Conservation (phyloP, 2,888 invertebrate genomes). For the Aquatica leii region DNA sequence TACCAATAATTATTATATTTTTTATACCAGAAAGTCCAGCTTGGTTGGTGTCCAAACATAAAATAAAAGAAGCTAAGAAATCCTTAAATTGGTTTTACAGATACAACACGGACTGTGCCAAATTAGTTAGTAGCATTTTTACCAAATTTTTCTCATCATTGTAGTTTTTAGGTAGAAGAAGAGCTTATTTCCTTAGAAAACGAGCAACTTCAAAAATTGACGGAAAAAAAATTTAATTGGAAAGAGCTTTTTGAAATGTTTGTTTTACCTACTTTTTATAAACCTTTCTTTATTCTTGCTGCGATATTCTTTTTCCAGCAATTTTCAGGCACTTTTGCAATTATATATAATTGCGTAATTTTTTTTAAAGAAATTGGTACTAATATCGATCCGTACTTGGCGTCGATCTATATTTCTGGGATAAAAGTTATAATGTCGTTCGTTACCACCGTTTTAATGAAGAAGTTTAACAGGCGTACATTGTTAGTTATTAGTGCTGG, state of each 20-base stretch:
- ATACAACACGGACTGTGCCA: conserved; percentile 58
- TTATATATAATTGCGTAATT: conserved; percentile 68
- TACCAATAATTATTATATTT: conserved; percentile 61
- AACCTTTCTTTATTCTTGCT: conserved; percentile 65
- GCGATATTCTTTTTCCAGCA: conserved; percentile 69
- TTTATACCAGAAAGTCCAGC: conserved; percentile 65
- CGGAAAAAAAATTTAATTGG: conserved; percentile 51
- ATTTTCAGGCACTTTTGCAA: conserved; percentile 69
- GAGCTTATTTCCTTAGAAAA: conserved; percentile 63
- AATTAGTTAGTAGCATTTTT: no score
- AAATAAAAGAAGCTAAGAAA: conserved; percentile 64
- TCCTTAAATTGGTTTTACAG: conserved; percentile 58
- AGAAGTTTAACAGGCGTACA: no score
- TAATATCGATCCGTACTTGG: no score
- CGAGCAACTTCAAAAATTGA: conserved; percentile 60
- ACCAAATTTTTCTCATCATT: no score
- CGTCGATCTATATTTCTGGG: no score
- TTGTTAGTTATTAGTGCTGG: conserved; percentile 63
- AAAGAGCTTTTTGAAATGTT: conserved; percentile 59
- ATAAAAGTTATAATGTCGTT: no score
- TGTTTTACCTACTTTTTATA: conserved; percentile 66
- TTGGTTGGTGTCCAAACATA: no score
- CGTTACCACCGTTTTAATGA: no score
- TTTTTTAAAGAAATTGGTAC: no score
- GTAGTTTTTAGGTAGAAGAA: conserved; percentile 55